Conservation (phyloP, 2,113 vertebrate genomes). For the Scytalopus superciliaris region DNA sequence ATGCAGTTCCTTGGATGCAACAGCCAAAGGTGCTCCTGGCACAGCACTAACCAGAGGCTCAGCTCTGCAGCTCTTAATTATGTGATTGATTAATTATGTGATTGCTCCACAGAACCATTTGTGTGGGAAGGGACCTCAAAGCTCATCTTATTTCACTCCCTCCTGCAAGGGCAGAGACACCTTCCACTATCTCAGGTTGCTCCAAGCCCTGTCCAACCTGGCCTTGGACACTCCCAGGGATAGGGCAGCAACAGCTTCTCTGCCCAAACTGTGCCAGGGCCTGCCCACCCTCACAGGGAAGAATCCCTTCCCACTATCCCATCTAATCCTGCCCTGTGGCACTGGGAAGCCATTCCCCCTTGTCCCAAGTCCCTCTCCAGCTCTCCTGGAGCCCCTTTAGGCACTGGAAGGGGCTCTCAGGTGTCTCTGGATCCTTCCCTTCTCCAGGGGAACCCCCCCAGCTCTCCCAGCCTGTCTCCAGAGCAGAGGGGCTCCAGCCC, state of each 20-base stretch:
- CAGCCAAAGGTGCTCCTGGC: background rate
- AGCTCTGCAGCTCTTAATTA: background rate
- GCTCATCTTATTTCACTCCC: background rate
- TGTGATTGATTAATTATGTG: fast-evolving
- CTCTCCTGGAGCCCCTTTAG: background rate
- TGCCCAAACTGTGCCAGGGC: background rate
- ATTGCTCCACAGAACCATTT: background rate
- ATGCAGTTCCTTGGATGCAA: fast-evolving
- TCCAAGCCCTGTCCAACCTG: background rate
- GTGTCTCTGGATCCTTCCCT: background rate
- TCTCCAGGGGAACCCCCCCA: background rate
- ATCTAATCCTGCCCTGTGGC: fast-evolving
- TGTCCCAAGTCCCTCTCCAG: background rate
- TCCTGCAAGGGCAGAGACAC: background rate
- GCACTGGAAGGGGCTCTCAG: fast-evolving
- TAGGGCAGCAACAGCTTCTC: background rate
- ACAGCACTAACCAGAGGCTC: background rate
- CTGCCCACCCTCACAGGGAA: background rate
- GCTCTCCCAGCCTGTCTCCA: background rate
- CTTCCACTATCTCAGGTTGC: background rate
- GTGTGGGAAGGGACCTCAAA: background rate
- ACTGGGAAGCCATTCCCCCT: background rate
- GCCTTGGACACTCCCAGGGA: background rate
- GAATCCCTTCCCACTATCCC: background rate
- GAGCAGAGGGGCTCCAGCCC: background rate